These are phyloP conservation scores for Chrysolina americana DNA, from an alignment of 2,888 invertebrate species.

Conservation along the genomic window DNA sequence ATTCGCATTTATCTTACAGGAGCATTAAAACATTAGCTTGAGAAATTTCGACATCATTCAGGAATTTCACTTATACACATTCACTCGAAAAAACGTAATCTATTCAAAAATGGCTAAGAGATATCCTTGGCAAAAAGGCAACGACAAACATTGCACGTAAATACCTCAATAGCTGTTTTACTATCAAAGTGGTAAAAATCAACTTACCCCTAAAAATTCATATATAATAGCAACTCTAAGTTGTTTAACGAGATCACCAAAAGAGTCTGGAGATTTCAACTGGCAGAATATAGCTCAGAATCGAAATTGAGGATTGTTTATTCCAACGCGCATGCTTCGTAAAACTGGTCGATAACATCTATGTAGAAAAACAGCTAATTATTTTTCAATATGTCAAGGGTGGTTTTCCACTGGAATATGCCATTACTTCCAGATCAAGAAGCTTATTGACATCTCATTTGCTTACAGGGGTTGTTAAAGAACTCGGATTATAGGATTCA, in stretches of 20 bases:
- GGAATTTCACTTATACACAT: neutral
- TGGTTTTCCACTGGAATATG: conserved; percentile 22
- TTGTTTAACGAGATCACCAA: conserved; percentile 38
- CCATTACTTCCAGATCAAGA: neutral
- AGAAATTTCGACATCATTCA: neutral
- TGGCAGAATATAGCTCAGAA: conserved; percentile 52
- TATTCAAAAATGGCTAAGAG: neutral
- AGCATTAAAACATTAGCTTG: neutral
- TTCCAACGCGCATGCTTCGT: conserved; percentile 50
- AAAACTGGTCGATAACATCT: conserved; percentile 54
- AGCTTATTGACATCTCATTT: neutral
- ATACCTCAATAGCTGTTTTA: neutral
- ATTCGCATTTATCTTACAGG: neutral
- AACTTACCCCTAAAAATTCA: conserved; percentile 47
- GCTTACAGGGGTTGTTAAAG: neutral
- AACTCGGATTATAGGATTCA: no score
- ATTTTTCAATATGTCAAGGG: conserved; percentile 37
- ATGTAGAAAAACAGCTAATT: conserved; percentile 42
- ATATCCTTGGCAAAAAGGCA: neutral
- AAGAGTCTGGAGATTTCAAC: conserved; percentile 51
- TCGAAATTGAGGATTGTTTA: conserved; percentile 56
- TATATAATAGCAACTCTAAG: conserved; percentile 33
- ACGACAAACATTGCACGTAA: neutral
- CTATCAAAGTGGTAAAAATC: neutral
- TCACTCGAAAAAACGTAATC: neutral